These are phyloP conservation scores for Trematomus loennbergii DNA, from an alignment of 2,113 vertebrate species.

Conservation along the genomic window DNA sequence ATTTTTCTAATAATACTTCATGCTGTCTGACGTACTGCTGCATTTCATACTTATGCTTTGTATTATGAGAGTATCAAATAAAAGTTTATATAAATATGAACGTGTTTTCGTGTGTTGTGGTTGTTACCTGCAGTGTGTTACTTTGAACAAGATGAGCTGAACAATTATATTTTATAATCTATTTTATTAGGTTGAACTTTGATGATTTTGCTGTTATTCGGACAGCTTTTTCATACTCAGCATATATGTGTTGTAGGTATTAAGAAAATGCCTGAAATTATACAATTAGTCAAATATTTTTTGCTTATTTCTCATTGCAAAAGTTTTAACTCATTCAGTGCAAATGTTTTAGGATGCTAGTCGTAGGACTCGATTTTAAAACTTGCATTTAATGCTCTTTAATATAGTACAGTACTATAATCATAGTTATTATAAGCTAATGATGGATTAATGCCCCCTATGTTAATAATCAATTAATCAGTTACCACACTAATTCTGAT, in stretches of 20 bases:
- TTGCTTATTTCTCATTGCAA: background rate
- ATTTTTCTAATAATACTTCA: background rate
- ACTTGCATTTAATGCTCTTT: background rate
- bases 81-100: conserved; percentile 35
- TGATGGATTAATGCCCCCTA: background rate
- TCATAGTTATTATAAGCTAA: background rate
- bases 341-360: background rate
- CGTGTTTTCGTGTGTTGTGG: background rate
- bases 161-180: too few species aligned
- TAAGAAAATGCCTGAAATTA: background rate
- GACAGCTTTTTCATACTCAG: background rate
- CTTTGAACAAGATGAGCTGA: background rate
- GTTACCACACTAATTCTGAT: too few species aligned
- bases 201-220: too few species aligned
- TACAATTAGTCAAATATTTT: background rate
- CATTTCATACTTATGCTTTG: conserved; percentile 35
- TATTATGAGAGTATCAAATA: conserved; percentile 52
- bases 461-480: too few species aligned
- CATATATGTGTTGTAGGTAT: background rate
- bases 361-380: background rate
- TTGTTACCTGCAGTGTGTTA: background rate
- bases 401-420: background rate
- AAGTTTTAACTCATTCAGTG: background rate
- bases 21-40: background rate
- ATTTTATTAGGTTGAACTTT: too few species aligned